Evolutionary conservation across 2,888 invertebrate species (phyloP).

Genomic region (Tachystola acroxantha): DNA sequence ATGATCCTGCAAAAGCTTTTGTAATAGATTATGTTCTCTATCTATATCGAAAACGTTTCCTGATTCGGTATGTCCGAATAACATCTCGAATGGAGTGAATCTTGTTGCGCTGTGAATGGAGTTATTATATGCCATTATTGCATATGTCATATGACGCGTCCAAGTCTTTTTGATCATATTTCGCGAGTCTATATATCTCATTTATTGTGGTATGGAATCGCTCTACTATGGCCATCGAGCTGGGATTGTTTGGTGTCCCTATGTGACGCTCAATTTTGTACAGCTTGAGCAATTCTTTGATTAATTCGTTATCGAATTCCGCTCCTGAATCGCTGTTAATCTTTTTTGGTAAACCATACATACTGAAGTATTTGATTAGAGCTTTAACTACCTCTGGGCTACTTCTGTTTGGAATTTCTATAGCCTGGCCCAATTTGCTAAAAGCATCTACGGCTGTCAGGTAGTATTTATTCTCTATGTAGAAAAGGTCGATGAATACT

Average conservation of each 20-base stretch:
- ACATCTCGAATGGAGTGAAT: conserved; percentile 1
- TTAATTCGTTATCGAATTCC: conserved; percentile 26
- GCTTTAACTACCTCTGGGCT: too few species aligned
- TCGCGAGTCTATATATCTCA: conserved; percentile 25
- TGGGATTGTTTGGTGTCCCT: conserved; percentile 19
- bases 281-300: conserved; percentile 16
- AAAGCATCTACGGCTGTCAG: conserved; percentile 22
- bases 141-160: conserved; percentile 23
- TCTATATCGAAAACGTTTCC: too few species aligned
- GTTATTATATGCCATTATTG: conserved; percentile 23
- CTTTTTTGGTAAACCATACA: conserved; percentile 19
- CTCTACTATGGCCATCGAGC: too few species aligned
- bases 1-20: too few species aligned
- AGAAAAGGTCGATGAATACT: conserved; percentile 20
- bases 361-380: conserved; percentile 22
- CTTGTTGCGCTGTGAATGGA: conserved; percentile 11
- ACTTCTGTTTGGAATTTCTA: conserved; percentile 16
- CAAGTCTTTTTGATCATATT: conserved; percentile 18
- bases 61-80: too few species aligned
- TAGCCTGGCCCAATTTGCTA: conserved; percentile 25
- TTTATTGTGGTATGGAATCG: conserved; percentile 20
- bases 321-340: conserved; percentile 22
- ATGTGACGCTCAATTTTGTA: conserved; percentile 23
- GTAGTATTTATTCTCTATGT: conserved; percentile 13
- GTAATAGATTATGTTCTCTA: too few species aligned